Conservation (phyloP, 2,797 vertebrate genomes). For the Chrysocyon brachyurus region DNA sequence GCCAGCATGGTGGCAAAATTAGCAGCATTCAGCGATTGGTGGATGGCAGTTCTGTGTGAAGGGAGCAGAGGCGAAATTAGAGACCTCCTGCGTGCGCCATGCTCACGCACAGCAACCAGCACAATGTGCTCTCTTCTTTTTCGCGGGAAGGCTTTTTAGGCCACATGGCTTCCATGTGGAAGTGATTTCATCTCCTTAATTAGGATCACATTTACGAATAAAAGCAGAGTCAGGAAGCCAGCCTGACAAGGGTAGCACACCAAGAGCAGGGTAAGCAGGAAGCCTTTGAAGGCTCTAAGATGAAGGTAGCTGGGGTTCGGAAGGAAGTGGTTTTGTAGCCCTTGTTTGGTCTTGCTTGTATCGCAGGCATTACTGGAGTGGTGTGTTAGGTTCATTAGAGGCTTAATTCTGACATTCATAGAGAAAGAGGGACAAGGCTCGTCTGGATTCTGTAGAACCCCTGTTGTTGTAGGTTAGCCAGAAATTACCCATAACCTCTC, state of each 20-base stretch:
- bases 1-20: slow-evolving; percentile 63
- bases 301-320: slow-evolving; percentile 82
- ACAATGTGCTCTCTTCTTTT: neutral
- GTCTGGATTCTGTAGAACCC: neutral
- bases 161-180: slow-evolving; percentile 79
- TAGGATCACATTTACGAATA: slow-evolving; percentile 86
- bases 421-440: neutral
- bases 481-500: slow-evolving; percentile 37
- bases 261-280: slow-evolving; percentile 77
- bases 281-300: slow-evolving; percentile 82
- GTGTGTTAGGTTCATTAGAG: slow-evolving; percentile 51
- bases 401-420: slow-evolving; percentile 67
- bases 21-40: slow-evolving; percentile 18
- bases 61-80: slow-evolving; percentile 34
- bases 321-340: slow-evolving; percentile 74
- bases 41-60: slow-evolving; percentile 59
- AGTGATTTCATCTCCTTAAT: slow-evolving; percentile 85
- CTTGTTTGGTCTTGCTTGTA: slow-evolving; percentile 47
- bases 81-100: neutral
- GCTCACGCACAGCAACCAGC: neutral
- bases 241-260: slow-evolving; percentile 80
- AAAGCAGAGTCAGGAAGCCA: slow-evolving; percentile 85
- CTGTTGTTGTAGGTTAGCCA: slow-evolving; percentile 51
- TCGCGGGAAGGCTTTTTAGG: slow-evolving; percentile 67
- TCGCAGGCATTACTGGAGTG: slow-evolving; percentile 38